Conservation (phyloP, 1,140 invertebrate genomes). For the Halyomorpha halys region DNA sequence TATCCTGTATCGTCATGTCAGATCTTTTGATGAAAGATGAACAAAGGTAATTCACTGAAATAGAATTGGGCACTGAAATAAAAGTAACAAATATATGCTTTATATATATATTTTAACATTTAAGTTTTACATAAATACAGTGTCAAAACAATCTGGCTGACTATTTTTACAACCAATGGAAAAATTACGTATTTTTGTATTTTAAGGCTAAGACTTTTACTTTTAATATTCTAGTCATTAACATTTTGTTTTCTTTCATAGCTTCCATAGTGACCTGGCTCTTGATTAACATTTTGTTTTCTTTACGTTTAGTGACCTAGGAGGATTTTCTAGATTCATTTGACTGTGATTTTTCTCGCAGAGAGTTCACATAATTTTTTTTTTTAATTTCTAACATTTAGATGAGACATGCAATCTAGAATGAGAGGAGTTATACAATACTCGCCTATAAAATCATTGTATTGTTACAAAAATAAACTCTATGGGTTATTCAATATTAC, state of each 20-base stretch:
- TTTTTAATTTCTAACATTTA: neutral
- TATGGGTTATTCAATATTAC: too few relatives aligned
- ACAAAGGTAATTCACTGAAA: conserved; percentile 7
- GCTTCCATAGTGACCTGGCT: too few relatives aligned
- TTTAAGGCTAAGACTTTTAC: conserved; percentile 3
- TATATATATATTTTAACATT: neutral
- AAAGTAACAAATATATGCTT: neutral
- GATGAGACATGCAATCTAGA: too few relatives aligned
- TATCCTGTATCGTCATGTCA: neutral
- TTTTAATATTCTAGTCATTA: conserved; percentile 1
- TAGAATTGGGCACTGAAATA: neutral
- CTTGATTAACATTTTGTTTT: neutral
- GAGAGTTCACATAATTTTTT: neutral
- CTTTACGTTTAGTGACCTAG: neutral
- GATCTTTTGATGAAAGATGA: conserved; percentile 3
- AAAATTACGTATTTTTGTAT: neutral
- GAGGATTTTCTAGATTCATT: neutral
- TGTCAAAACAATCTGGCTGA: neutral
- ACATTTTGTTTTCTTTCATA: neutral
- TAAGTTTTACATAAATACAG: conserved; percentile 11
- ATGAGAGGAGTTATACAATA: too few relatives aligned
- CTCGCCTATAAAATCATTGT: too few relatives aligned
- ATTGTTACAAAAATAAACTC: too few relatives aligned
- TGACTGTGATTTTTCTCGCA: conserved; percentile 11
- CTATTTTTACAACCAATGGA: neutral